These are phyloP conservation scores for Heliocidaris erythrogramma DNA, from an alignment of 35 echinoderm and acorn worm species.

Conservation along the genomic window DNA sequence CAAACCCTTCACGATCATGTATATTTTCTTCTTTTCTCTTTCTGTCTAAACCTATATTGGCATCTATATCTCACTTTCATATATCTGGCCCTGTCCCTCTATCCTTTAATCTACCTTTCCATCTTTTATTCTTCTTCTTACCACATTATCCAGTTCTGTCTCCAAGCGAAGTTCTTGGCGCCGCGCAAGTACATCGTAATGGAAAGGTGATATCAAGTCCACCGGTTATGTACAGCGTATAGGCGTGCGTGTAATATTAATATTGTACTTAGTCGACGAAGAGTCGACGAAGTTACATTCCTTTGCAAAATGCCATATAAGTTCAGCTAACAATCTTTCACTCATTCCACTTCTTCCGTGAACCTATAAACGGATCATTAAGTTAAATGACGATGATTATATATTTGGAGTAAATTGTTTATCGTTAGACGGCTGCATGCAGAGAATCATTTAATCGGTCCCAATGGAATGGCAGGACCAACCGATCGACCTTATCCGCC, in stretches of 20 bases:
- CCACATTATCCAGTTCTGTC: background rate
- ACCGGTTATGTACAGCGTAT: background rate
- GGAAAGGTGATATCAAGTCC: background rate
- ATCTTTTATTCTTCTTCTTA: background rate
- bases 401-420: slow-evolving; percentile 7
- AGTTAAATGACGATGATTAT: background rate
- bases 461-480: background rate
- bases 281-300: background rate
- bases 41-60: no score
- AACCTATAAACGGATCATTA: background rate
- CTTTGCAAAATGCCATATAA: background rate
- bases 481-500: background rate
- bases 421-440: background rate
- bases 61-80: background rate
- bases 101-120: background rate
- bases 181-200: background rate
- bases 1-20: no score
- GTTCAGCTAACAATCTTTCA: background rate
- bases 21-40: background rate
- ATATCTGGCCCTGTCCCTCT: background rate
- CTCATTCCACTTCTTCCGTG: background rate
- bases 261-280: background rate
- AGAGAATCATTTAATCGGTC: background rate
- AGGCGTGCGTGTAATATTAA: background rate
- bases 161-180: background rate